Evolutionary conservation across 1,140 invertebrate species (phyloP).

Genomic region (Phymastichus coffea): DNA sequence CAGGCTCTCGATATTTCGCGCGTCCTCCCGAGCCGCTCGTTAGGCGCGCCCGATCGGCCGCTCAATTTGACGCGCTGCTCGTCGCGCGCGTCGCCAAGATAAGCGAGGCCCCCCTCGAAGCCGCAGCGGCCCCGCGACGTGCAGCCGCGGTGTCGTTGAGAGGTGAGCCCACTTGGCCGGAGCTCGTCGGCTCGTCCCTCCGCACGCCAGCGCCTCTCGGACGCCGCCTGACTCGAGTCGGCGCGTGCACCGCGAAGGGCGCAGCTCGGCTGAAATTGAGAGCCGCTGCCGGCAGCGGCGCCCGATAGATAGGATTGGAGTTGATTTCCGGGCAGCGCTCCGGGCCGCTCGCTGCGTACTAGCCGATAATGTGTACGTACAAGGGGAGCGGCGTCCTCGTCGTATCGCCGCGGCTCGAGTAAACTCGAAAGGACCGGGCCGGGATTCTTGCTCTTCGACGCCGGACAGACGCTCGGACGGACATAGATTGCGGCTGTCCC

Average conservation of each 20-base stretch:
- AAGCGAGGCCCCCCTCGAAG: too few species aligned
- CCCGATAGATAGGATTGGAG: slow-evolving; percentile 47
- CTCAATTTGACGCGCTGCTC: too few species aligned
- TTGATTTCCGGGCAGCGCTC: slow-evolving; percentile 46
- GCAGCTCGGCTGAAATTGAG: slow-evolving; percentile 21
- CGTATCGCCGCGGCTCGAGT: slow-evolving; percentile 38
- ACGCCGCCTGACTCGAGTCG: not conserved
- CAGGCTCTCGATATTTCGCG: not conserved
- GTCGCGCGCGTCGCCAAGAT: too few species aligned
- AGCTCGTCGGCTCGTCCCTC: not conserved
- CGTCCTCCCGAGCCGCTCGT: too few species aligned
- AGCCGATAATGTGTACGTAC: slow-evolving; percentile 42
- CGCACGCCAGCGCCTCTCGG: not conserved
- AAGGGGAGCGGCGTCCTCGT: slow-evolving; percentile 33
- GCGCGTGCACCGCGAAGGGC: not conserved
- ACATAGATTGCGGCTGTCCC: slow-evolving; percentile 49
- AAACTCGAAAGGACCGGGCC: slow-evolving; percentile 44
- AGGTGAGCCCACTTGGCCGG: too few species aligned
- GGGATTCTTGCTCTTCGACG: slow-evolving; percentile 44
- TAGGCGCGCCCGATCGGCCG: too few species aligned
- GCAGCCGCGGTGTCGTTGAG: too few species aligned
- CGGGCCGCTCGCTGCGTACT: slow-evolving; percentile 33
- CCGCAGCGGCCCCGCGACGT: too few species aligned
- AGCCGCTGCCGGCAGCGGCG: slow-evolving; percentile 31
- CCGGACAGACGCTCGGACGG: slow-evolving; percentile 38